Evolutionary conservation across 2,888 invertebrate genomes (phyloP).

Genomic region (Callosobruchus maculatus): DNA sequence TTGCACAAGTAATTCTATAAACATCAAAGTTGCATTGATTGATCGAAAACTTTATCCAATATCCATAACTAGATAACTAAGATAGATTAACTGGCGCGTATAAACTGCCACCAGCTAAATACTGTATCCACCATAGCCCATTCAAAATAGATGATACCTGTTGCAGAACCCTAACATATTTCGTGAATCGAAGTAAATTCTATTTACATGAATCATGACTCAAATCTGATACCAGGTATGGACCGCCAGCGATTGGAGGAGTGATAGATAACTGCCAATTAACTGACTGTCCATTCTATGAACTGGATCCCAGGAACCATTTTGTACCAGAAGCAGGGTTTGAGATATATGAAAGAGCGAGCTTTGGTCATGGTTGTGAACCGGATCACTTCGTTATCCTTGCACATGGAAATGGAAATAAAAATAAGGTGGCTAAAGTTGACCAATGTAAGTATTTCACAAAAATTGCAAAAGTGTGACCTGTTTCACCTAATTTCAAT

Average conservation of each 20-base stretch:
- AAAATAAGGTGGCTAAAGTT: conserved; percentile 29
- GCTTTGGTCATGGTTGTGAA: conserved; percentile 79
- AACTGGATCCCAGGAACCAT: conserved; percentile 59
- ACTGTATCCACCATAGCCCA: too few species aligned
- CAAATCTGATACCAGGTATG: conserved; percentile 54
- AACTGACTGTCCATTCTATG: conserved; percentile 68
- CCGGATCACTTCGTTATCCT: conserved; percentile 55
- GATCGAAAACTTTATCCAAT: too few species aligned
- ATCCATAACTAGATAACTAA: too few species aligned
- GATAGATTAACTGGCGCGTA: too few species aligned
- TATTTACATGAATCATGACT: neutral
- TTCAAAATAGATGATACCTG: too few species aligned
- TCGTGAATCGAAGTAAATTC: too few species aligned
- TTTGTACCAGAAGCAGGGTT: conserved; percentile 62
- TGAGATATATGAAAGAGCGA: conserved; percentile 76
- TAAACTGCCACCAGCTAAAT: too few species aligned
- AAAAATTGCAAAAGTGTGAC: too few species aligned
- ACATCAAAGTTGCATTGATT: too few species aligned
- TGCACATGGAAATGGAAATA: conserved; percentile 27
- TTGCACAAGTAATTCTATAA: too few species aligned
- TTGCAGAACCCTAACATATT: conserved; percentile 3
- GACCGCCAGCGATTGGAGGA: conserved; percentile 61
- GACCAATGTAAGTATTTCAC: conserved; percentile 35
- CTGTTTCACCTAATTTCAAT: too few species aligned
- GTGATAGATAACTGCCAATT: conserved; percentile 72